A percentile compares a stretch with the other conserved stretches of the same genome.
phyloP scores from a whole-genome alignment of 2,888 invertebrate species.

The Siphonodentalium dalli region DNA sequence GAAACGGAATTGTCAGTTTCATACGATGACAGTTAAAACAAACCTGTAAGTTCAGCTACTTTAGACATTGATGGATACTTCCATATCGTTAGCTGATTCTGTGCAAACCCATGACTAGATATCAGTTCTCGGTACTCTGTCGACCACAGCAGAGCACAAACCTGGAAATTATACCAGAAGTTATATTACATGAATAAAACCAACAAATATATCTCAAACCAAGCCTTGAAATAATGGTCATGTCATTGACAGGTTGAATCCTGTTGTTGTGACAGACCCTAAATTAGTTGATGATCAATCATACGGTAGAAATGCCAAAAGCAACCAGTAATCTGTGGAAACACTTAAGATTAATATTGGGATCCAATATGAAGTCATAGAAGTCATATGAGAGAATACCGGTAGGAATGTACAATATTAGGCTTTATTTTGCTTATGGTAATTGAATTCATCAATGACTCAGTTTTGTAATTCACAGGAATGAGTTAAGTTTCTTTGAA shows the following conservation, averaged over 20 bases:
- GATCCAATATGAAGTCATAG: too few species aligned
- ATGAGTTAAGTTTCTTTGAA: too few species aligned
- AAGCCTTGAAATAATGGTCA: not conserved
- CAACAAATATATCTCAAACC: not conserved
- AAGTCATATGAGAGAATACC: too few species aligned
- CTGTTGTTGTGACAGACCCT: too few species aligned
- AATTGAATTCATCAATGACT: too few species aligned
- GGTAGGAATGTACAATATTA: too few species aligned
- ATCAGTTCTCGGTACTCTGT: constrained; percentile 91
- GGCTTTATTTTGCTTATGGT: too few species aligned
- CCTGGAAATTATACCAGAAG: constrained; percentile 66
- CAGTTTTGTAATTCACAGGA: too few species aligned
- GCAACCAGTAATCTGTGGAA: too few species aligned
- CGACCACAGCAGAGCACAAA: constrained; percentile 92
- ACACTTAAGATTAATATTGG: too few species aligned
- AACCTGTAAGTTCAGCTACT: constrained; percentile 68
- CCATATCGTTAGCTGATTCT: constrained; percentile 96
- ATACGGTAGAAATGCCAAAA: too few species aligned
- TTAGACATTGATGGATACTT: constrained; percentile 93
- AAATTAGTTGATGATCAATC: too few species aligned
- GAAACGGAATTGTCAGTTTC: not conserved
- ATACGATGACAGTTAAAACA: not conserved
- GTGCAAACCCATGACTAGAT: constrained; percentile 94
- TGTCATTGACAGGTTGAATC: not conserved
- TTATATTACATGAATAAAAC: not conserved